Evolutionary conservation across 2,888 invertebrate species (phyloP).

Genomic region (Ennomos fuscantarius): DNA sequence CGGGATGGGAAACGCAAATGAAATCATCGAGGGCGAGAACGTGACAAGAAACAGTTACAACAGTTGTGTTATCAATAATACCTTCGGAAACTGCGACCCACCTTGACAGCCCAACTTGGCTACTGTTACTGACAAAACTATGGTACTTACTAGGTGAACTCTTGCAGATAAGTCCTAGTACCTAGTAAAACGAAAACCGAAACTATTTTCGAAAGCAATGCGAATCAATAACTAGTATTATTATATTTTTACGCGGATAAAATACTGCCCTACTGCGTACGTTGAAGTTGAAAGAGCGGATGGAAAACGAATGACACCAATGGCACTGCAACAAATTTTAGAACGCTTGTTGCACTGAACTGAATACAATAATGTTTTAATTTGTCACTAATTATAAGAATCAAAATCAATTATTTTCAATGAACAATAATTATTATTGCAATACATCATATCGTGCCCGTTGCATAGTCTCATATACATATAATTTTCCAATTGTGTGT

Average conservation of each 20-base stretch:
- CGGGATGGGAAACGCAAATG: slow-evolving; percentile 35
- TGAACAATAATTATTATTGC: slow-evolving; percentile 50
- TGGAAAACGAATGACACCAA: too few species aligned
- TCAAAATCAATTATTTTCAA: slow-evolving; percentile 52
- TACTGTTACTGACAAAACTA: too few species aligned
- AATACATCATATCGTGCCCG: slow-evolving; percentile 36
- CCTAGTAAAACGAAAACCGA: too few species aligned
- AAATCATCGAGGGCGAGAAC: slow-evolving; percentile 41
- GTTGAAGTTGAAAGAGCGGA: too few species aligned
- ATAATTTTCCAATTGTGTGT: slow-evolving; percentile 32
- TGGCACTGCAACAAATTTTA: background rate
- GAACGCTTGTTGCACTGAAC: background rate
- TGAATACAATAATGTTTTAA: slow-evolving; percentile 18
- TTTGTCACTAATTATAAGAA: slow-evolving; percentile 38
- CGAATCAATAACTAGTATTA: too few species aligned
- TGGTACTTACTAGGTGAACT: too few species aligned
- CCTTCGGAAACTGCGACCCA: slow-evolving; percentile 18
- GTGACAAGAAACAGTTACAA: slow-evolving; percentile 46
- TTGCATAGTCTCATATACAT: slow-evolving; percentile 18
- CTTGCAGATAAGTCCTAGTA: too few species aligned
- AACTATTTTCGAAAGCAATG: too few species aligned
- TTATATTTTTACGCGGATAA: too few species aligned
- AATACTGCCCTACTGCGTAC: too few species aligned
- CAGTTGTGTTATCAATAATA: slow-evolving; percentile 41
- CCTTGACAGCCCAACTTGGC: too few species aligned